A percentile compares a stretch with the other conserved stretches of the same genome.
Evolutionary conservation across 2,113 vertebrate genomes (phyloP).

Genomic region (Piliocolobus tephrosceles): DNA sequence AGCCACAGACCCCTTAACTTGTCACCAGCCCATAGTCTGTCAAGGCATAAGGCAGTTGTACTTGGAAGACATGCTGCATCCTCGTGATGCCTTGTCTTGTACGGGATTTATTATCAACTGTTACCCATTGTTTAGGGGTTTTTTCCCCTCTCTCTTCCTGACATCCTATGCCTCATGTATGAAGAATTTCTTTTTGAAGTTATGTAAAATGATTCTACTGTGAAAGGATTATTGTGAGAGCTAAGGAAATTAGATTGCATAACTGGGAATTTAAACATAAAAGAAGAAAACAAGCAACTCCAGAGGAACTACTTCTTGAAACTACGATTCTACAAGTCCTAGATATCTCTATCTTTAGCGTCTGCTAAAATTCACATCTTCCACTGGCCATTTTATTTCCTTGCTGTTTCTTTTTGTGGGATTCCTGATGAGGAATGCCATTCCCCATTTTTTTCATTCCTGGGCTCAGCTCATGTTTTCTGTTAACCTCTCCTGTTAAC

Average conservation of each 20-base stretch:
- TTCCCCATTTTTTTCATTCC: background rate
- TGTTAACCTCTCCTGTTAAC: background rate
- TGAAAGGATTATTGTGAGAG: background rate
- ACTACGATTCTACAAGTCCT: background rate
- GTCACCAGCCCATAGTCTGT: background rate
- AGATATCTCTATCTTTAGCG: background rate
- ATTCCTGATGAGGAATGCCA: background rate
- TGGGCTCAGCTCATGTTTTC: background rate
- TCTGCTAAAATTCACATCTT: background rate
- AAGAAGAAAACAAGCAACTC: background rate
- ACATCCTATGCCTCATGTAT: background rate
- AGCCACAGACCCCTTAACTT: background rate
- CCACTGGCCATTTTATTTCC: background rate
- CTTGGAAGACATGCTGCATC: background rate
- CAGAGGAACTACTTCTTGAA: background rate
- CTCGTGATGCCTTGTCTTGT: no score
- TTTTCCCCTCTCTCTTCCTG: background rate
- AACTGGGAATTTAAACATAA: background rate
- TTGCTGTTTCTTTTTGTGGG: background rate
- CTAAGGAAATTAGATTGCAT: conserved; percentile 9
- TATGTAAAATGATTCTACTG: background rate
- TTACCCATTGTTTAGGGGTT: background rate
- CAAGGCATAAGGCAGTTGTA: background rate
- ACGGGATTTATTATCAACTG: background rate
- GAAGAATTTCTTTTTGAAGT: conserved; percentile 50